Percentiles rank a stretch among this genome's conserved stretches.
Conservation (phyloP, 2,113 vertebrate genomes). For the Callaeas wilsoni region DNA sequence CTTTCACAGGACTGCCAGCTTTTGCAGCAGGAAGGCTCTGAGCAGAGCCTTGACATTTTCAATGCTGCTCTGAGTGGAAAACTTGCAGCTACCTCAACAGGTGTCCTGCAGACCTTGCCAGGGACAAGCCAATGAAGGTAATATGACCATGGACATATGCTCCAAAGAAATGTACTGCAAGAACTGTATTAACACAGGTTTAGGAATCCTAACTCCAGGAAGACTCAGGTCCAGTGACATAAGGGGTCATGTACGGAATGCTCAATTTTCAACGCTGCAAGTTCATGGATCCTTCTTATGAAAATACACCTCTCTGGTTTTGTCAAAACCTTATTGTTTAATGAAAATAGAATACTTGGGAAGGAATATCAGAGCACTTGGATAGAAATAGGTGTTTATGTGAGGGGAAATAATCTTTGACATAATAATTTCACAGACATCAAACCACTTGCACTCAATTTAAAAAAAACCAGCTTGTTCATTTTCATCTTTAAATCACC, state of each 20-base stretch:
- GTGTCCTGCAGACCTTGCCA: not conserved
- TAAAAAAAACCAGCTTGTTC: not conserved
- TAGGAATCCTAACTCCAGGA: not conserved
- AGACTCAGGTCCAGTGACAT: not conserved
- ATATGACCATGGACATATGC: not conserved
- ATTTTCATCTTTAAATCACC: not conserved
- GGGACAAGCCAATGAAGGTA: not conserved
- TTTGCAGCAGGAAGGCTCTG: not conserved
- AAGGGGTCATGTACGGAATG: not conserved
- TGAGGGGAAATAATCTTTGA: not conserved
- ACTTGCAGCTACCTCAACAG: not conserved
- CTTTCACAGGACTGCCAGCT: not conserved
- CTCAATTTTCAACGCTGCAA: not conserved
- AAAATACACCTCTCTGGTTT: not conserved
- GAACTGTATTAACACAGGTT: not conserved
- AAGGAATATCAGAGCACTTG: not conserved
- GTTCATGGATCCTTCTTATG: not conserved
- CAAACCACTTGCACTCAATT: not conserved
- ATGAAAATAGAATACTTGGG: not conserved
- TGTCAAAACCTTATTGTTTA: not conserved
- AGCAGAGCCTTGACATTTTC: not conserved
- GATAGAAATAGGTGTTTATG: not conserved
- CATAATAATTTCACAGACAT: not conserved
- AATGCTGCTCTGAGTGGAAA: not conserved
- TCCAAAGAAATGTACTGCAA: not conserved